Evolutionary conservation across 2,113 vertebrate genomes (phyloP).

Genomic region (Alethe castanea): DNA sequence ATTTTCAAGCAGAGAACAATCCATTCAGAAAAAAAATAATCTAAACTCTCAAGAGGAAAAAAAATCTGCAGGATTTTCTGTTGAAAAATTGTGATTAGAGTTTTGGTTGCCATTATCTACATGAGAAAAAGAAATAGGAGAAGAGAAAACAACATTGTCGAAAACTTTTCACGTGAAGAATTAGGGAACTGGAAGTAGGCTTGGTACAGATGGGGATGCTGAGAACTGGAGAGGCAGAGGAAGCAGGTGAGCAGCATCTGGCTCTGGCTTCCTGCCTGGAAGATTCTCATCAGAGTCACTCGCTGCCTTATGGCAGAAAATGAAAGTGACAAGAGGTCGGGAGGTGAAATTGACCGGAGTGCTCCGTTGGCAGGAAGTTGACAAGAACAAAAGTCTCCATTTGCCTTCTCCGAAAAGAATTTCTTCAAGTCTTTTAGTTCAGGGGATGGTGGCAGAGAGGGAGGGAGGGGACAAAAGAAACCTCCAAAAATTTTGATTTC

Average conservation of each 20-base stretch:
- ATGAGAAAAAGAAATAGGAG: accelerated
- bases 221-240: not conserved
- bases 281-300: not conserved
- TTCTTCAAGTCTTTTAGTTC: not conserved
- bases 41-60: not conserved
- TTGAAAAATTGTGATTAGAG: not conserved
- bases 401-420: not conserved
- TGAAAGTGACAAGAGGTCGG: not conserved
- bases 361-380: not conserved
- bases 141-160: not conserved
- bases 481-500: not conserved
- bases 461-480: not conserved
- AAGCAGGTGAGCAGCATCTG: slow-evolving; percentile 10
- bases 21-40: not conserved
- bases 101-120: not conserved
- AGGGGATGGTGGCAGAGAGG: not conserved
- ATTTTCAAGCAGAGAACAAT: not conserved
- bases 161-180: not conserved
- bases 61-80: not conserved
- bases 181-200: not conserved
- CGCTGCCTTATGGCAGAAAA: slow-evolving; percentile 8
- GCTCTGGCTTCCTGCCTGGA: slow-evolving; percentile 26
- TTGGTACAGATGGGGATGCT: not conserved
- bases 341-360: not conserved
- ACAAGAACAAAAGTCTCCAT: not conserved